A percentile compares a stretch with the other conserved stretches of the same genome.
Conservation (phyloP, 1,140 invertebrate species). For the Tribolium castaneum region DNA sequence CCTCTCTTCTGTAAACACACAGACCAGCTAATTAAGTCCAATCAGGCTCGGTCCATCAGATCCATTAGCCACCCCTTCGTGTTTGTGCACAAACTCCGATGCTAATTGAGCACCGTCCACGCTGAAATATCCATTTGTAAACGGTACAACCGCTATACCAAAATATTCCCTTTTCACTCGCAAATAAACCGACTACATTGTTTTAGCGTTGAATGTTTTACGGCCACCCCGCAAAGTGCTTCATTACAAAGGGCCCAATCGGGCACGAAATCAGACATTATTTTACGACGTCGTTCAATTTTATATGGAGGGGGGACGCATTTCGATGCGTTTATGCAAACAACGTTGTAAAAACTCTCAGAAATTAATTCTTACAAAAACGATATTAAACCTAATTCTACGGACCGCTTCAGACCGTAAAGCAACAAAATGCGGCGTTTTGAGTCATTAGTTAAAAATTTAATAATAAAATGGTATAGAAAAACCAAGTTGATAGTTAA, state of each 20-base stretch:
- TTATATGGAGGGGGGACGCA: background rate
- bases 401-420: background rate
- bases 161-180: constrained; percentile 22
- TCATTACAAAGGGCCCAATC: constrained; percentile 31
- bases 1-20: constrained; percentile 59
- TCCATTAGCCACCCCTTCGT: constrained; percentile 64
- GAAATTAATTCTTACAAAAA: background rate
- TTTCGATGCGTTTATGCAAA: constrained; percentile 15
- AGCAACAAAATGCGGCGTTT: background rate
- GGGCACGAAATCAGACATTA: constrained; percentile 34
- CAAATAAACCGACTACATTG: constrained; percentile 31
- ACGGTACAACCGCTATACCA: constrained; percentile 50
- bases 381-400: background rate
- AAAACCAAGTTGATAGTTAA: too few species aligned
- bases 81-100: constrained; percentile 63
- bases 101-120: constrained; percentile 61
- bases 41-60: constrained; percentile 66
- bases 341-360: background rate
- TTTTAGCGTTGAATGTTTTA: constrained; percentile 37
- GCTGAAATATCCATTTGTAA: constrained; percentile 57
- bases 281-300: constrained; percentile 29
- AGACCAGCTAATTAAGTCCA: constrained; percentile 68
- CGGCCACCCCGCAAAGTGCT: background rate
- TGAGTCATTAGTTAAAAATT: too few species aligned
- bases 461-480: too few species aligned